Evolutionary conservation across 2,888 invertebrate species (phyloP).

Genomic region (Theretra japonica): DNA sequence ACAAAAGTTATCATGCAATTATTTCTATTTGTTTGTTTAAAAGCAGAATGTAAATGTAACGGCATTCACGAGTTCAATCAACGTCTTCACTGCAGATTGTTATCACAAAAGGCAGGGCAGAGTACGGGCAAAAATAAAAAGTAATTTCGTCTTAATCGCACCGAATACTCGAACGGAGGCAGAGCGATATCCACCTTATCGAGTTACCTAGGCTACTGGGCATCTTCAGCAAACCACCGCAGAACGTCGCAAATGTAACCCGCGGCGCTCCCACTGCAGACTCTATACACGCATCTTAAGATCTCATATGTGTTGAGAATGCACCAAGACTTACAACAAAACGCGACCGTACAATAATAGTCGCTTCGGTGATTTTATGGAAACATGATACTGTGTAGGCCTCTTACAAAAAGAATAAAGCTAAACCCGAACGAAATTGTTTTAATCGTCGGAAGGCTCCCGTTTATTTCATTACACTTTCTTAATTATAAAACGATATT

Average conservation of each 20-base stretch:
- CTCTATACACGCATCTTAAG: slow-evolving; percentile 42
- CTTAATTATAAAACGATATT: slow-evolving; percentile 50
- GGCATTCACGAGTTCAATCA: slow-evolving; percentile 42
- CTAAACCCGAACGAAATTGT: slow-evolving; percentile 80
- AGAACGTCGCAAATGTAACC: slow-evolving; percentile 52
- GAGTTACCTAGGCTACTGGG: slow-evolving; percentile 85
- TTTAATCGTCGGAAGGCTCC: slow-evolving; percentile 81
- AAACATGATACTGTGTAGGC: slow-evolving; percentile 82
- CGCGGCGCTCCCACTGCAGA: slow-evolving; percentile 36
- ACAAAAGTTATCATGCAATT: neutral
- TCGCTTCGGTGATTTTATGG: slow-evolving; percentile 84
- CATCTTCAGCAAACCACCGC: slow-evolving; percentile 53
- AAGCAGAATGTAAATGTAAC: slow-evolving; percentile 35
- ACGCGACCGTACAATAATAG: slow-evolving; percentile 69
- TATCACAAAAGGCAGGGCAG: slow-evolving; percentile 40
- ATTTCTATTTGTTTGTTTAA: slow-evolving; percentile 26
- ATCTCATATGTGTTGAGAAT: slow-evolving; percentile 41
- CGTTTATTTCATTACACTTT: slow-evolving; percentile 57
- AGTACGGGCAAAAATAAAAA: slow-evolving; percentile 61
- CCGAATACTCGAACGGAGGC: slow-evolving; percentile 80
- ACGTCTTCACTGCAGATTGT: slow-evolving; percentile 41
- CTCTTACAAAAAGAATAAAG: slow-evolving; percentile 80
- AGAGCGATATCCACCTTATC: slow-evolving; percentile 82
- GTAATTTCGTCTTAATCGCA: slow-evolving; percentile 79
- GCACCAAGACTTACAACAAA: slow-evolving; percentile 61